Evolutionary conservation across 2,888 invertebrate species (phyloP).

Genomic region (Anorthoa munda): DNA sequence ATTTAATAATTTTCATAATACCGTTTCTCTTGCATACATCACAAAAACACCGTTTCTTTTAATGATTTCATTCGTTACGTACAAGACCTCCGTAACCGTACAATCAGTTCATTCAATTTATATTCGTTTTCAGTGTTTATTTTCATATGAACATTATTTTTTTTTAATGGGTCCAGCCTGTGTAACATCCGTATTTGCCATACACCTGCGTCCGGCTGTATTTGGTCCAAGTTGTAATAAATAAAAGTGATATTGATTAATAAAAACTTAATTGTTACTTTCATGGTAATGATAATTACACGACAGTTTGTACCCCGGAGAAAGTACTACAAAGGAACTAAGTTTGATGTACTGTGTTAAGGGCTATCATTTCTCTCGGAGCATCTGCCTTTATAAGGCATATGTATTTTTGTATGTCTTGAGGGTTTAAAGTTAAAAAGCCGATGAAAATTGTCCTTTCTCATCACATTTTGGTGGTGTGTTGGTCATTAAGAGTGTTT

Average conservation of each 20-base stretch:
- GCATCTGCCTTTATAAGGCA: constrained; percentile 49
- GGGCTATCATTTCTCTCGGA: constrained; percentile 25
- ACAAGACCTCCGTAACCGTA: constrained; percentile 34
- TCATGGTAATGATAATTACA: constrained; percentile 71
- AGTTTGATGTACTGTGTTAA: constrained; percentile 41
- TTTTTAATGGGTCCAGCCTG: constrained; percentile 78
- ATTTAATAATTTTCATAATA: constrained; percentile 15
- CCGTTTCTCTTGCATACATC: background rate
- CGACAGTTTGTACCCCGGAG: constrained; percentile 51
- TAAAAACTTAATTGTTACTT: constrained; percentile 72
- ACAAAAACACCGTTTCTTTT: constrained; percentile 18
- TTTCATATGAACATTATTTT: constrained; percentile 73
- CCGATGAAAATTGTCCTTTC: constrained; percentile 15
- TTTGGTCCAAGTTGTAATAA: constrained; percentile 81
- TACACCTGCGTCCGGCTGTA: constrained; percentile 88
- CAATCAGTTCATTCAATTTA: constrained; percentile 62
- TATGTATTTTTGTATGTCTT: constrained; percentile 14
- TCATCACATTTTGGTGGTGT: constrained; percentile 37
- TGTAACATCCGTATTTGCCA: constrained; percentile 79
- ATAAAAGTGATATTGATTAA: constrained; percentile 77
- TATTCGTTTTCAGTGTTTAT: constrained; percentile 77
- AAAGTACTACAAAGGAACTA: constrained; percentile 62
- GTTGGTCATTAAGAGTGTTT: constrained; percentile 23
- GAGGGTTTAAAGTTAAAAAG: constrained; percentile 7
- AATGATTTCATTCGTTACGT: constrained; percentile 28